Conservation (phyloP, 1,140 invertebrate species). For the Cyclina sinensis region DNA sequence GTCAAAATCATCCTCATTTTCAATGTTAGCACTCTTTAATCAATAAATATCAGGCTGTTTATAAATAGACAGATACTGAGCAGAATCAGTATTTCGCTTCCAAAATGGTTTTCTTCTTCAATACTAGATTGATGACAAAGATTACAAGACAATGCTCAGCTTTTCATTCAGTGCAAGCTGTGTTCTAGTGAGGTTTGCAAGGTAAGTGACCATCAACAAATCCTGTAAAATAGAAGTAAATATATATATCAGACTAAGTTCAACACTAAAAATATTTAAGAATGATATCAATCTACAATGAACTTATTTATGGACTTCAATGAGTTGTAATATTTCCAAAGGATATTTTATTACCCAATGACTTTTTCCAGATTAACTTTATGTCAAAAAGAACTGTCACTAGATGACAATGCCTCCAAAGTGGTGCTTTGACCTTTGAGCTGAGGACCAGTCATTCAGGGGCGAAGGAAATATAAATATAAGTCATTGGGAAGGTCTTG, state of each 20-base stretch:
- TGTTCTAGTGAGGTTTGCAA: slow-evolving; percentile 98
- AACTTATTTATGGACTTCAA: too few species aligned
- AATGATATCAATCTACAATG: too few species aligned
- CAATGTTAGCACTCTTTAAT: slow-evolving; percentile 1
- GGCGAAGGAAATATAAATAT: too few species aligned
- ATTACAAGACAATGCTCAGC: slow-evolving; percentile 88
- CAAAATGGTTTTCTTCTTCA: slow-evolving; percentile 45
- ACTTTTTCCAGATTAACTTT: too few species aligned
- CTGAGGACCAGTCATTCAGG: too few species aligned
- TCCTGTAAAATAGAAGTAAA: slow-evolving; percentile 89
- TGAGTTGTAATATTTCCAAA: too few species aligned
- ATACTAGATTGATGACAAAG: background rate
- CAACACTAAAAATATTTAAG: too few species aligned
- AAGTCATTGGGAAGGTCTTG: too few species aligned
- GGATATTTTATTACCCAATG: too few species aligned
- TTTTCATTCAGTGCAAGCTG: slow-evolving; percentile 98
- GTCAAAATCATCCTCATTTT: slow-evolving; percentile 14
- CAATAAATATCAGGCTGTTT: slow-evolving; percentile 22
- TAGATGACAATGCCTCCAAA: too few species aligned
- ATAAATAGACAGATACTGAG: background rate
- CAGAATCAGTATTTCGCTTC: slow-evolving; percentile 40
- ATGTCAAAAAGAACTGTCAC: too few species aligned
- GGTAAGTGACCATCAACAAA: slow-evolving; percentile 97
- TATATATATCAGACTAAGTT: background rate
- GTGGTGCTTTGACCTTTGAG: too few species aligned